Evolutionary conservation across 2,113 vertebrate species (phyloP).

Genomic region (Argyrosomus japonicus): DNA sequence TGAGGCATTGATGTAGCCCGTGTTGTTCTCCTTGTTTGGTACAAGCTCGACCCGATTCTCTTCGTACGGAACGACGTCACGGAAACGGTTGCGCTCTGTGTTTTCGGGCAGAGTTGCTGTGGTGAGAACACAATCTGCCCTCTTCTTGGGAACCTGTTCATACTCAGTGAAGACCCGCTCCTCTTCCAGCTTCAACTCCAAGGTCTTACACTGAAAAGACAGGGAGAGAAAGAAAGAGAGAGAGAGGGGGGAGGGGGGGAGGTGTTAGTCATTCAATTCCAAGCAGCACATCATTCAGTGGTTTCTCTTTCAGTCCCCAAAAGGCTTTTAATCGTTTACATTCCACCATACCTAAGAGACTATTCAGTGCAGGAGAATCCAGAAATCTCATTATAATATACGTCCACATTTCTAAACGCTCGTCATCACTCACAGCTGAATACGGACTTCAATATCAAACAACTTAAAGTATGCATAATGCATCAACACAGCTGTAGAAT

Average conservation of each 20-base stretch:
- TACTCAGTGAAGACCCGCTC: conserved; percentile 95
- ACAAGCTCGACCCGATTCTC: conserved; percentile 94
- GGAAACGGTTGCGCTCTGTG: conserved; percentile 91
- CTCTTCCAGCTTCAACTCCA: conserved; percentile 92
- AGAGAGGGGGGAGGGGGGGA: neutral
- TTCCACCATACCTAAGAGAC: conserved; percentile 40
- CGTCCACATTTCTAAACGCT: conserved; percentile 16
- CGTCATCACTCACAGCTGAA: conserved; percentile 6
- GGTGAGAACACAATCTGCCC: conserved; percentile 86
- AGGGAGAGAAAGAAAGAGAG: neutral
- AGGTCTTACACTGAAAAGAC: conserved; percentile 87
- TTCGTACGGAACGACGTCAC: conserved; percentile 93
- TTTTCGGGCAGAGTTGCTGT: conserved; percentile 92
- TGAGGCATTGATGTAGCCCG: conserved; percentile 95
- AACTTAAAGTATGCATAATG: conserved; percentile 10
- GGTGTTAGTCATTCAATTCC: conserved; percentile 31
- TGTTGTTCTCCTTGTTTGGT: conserved; percentile 95
- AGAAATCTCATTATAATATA: conserved; percentile 28
- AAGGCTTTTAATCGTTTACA: conserved; percentile 43
- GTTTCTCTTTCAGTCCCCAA: conserved; percentile 43
- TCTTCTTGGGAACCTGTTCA: conserved; percentile 94
- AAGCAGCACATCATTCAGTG: conserved; percentile 43
- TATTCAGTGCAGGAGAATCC: conserved; percentile 29
- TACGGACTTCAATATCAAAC: conserved; percentile 17
- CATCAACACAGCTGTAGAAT: conserved; percentile 26